Evolutionary conservation across 1,140 invertebrate species (phyloP), one percentile per base, ranked within the genome.

Genomic region (Penaeus vannamei): DNA sequence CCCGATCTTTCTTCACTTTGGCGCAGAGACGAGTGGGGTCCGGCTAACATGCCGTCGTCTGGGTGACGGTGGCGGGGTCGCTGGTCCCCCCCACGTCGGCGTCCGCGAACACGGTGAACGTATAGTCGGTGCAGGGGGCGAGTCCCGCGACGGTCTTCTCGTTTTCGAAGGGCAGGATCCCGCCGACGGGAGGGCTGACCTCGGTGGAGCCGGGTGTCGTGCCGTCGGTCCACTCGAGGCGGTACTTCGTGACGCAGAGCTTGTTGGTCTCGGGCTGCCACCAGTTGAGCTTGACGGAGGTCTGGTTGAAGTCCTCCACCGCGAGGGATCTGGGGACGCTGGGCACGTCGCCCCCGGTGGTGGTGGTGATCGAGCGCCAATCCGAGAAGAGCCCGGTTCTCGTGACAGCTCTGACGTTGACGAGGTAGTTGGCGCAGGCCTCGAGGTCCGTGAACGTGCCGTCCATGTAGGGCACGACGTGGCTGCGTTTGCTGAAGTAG

Each of bases 351-450:
- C 62, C 82, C 10, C 32, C 26, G 32, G 87, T 89, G 8, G 12
- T 89, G 19, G 29, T 46, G 8, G 8, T 17, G 20, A 84, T 77
- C 29, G 64, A 29, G 10, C 17, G n/a, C 87, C 66, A 84, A 7
- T 32, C n/a, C 0, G 82, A 84, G 10, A n/a, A n/a, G 22, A 62
- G 32, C 1, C 80, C 82, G 2, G 80, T 79, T 8, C n/a, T 12
- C 12, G 82, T 66, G 4, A 83, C 62, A 26, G 82, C 42, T 60
- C 82, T 46, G 29, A 89, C 87, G 10, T 61, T 29, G 36, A 89
- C 22, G 20, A n/a, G 29, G 60, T 89, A 89, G n/a, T 89, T 53
- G 14, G 87, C 84, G 87, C 87, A 89, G 32, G 87, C 12, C 29
- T 84, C 60, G 26, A 89, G 72, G 3, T 69, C 87, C 12, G 53